These are phyloP conservation scores for Silurus glanis DNA, from an alignment of 2,113 vertebrate species.

Conservation along the genomic window DNA sequence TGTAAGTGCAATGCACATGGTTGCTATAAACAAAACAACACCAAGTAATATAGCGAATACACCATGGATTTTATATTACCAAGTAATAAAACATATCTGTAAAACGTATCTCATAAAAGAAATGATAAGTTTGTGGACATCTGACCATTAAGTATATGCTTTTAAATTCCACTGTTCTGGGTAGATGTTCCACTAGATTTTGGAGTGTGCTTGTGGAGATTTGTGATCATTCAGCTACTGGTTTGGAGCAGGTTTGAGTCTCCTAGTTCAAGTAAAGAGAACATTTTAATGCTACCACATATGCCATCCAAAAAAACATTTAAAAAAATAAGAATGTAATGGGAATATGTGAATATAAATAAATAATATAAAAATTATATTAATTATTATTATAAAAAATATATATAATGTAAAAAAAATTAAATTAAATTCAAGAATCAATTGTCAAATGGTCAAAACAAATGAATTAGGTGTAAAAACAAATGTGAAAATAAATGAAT, in stretches of 20 bases:
- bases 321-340: not conserved
- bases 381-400: not conserved
- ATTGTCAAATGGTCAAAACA: not conserved
- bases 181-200: too few relatives aligned
- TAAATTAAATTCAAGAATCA: not conserved
- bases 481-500: not conserved
- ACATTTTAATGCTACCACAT: too few relatives aligned
- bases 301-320: too few relatives aligned
- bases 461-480: not conserved
- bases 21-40: not conserved
- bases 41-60: not conserved
- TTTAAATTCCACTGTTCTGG: too few relatives aligned
- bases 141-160: too few relatives aligned
- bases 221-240: too few relatives aligned
- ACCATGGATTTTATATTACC: not conserved
- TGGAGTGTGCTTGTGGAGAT: too few relatives aligned
- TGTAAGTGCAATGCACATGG: constrained; percentile 14
- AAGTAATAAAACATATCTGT: too few relatives aligned
- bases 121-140: too few relatives aligned
- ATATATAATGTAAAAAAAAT: not conserved
- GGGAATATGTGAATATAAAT: not conserved
- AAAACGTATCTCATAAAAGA: too few relatives aligned
- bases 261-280: too few relatives aligned
- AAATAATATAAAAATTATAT: not conserved
- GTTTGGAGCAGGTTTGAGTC: too few relatives aligned